Evolutionary conservation across 2,797 vertebrate species (phyloP), one percentile per base, ranked within the genome.

Genomic region (Hydrocynus forskahlii): DNA sequence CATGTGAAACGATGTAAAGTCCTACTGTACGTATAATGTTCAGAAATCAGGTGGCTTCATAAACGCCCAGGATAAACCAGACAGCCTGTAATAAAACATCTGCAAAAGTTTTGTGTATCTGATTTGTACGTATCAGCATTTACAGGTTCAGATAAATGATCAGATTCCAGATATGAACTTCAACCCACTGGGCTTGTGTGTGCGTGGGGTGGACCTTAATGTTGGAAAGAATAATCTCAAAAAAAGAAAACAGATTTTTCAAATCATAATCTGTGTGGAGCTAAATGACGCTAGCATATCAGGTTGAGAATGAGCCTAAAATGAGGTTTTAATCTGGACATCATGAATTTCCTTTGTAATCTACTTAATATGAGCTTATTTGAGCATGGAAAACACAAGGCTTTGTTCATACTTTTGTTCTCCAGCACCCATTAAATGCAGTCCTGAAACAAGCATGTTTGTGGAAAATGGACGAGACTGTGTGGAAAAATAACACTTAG

Each of bases 291-390:
- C 5, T 50, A 25, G 45, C 16, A 19, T 35, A 8, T 19, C 23
- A 19, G 16, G 48, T 70, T 70, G 68, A 70, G 21, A 25, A 70
- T 52, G 16, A 69, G 23, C n/a, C 68, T 71, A 21, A 71, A 50
- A 23, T 70, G 25, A 60, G 45, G 10, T 1, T 71, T 63, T 79
- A 62, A 63, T 14, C 23, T 23, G 55, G 35, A 45, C 19, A 62
- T 35, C 54, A n/a, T 50, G 12, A 79, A 52, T 73, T 64, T 40
- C 25, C 6, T 45, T 57, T 74, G n/a, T 29, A 8, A 48, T 9
- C 10, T 29, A n/a, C 48, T 52, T 72, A 54, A 62, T 79, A 40
- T 79, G 40, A 19, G 5, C 17, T 13, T 4, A 9, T 79, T 25
- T 62, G 19, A 57, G 29, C 29, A 55, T 72, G 50, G 29, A 21